Evolutionary conservation across 2,888 invertebrate genomes (phyloP).

Genomic region (Cancer borealis): DNA sequence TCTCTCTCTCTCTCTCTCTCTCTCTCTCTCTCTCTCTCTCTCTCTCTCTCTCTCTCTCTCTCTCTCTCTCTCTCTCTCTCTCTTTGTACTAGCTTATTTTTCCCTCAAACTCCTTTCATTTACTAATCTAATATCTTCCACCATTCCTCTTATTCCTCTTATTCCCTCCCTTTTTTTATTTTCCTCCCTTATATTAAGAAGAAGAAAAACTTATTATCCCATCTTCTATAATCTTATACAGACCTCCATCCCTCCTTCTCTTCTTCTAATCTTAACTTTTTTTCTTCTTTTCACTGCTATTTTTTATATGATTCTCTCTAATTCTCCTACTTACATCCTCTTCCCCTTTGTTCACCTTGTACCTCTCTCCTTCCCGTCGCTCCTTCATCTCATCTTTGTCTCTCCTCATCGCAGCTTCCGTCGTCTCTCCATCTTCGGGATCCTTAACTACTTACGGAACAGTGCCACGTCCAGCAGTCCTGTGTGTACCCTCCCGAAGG

Average conservation of each 20-base stretch:
- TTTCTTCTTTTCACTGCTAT: neutral
- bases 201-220: no score
- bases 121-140: neutral
- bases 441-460: conserved; percentile 68
- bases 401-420: conserved; percentile 62
- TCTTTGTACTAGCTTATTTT: no score
- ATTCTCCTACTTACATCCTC: neutral
- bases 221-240: neutral
- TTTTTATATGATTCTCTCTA: neutral
- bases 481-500: conserved; percentile 89
- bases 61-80: neutral
- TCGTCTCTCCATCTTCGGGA: conserved; percentile 70
- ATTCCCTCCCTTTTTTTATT: no score
- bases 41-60: neutral
- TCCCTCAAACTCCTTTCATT: no score
- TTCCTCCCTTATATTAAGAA: neutral
- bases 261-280: neutral
- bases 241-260: neutral
- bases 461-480: conserved; percentile 68
- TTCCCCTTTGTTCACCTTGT: neutral
- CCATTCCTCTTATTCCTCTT: neutral
- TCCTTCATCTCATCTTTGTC: neutral
- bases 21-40: conserved; percentile 17
- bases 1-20: neutral
- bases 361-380: neutral